Evolutionary conservation across 1,140 invertebrate genomes (phyloP).

Genomic region (fruit fly (Drosophila melanogaster)): Release_6_plus_ISO1_MT NT_033777.3:30709001-30709500

Average conservation of each 20-base stretch:
- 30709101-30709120: conserved; percentile 45
- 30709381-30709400: conserved; percentile 64
- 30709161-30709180: conserved; percentile 66
- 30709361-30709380: background rate
- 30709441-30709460: too few relatives aligned
- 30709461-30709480: too few relatives aligned
- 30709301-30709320: conserved; percentile 78
- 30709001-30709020: conserved; percentile 58
- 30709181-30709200: conserved; percentile 72
- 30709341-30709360: conserved; percentile 15
- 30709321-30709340: conserved; percentile 78
- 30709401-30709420: background rate
- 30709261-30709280: conserved; percentile 81
- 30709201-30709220: conserved; percentile 8
- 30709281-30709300: conserved; percentile 64
- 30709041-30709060: conserved; percentile 70
- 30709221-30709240: conserved; percentile 39
- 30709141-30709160: conserved; percentile 61
- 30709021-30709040: background rate
- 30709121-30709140: conserved; percentile 57
- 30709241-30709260: conserved; percentile 78
- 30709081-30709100: conserved; percentile 84
- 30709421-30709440: background rate
- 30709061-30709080: conserved; percentile 83
- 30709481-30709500: too few relatives aligned